phyloP scores from a whole-genome alignment of 2,797 vertebrate species.

The Chlorospingus flavigularis region DNA sequence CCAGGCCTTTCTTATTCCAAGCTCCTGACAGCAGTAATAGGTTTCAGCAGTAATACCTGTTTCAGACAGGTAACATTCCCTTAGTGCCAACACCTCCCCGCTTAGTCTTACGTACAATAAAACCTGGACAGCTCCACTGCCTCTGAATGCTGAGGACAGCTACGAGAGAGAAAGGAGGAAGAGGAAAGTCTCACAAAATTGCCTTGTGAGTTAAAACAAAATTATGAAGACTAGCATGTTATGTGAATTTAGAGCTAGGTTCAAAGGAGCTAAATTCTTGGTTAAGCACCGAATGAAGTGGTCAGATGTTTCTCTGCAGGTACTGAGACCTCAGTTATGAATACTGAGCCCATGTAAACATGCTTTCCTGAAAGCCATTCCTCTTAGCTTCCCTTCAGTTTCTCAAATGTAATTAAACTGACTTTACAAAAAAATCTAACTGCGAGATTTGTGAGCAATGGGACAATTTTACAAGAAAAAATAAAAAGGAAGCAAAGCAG shows the following conservation, averaged over 20 bases:
- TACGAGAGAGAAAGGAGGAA: background rate
- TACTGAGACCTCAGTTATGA: background rate
- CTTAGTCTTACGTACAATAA: accelerated
- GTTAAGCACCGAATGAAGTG: background rate
- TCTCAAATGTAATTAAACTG: background rate
- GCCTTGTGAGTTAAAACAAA: background rate
- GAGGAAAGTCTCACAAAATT: background rate
- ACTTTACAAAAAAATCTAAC: background rate
- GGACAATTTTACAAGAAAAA: background rate
- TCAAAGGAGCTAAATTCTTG: background rate
- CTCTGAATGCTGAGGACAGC: background rate
- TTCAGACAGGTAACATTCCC: background rate
- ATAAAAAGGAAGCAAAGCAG: background rate
- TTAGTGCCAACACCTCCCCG: background rate
- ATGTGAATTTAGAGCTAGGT: background rate
- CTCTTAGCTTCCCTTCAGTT: background rate
- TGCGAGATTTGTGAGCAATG: background rate
- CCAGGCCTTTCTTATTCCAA: background rate
- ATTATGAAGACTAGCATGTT: background rate
- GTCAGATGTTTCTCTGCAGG: background rate
- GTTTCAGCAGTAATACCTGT: background rate
- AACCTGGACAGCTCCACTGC: background rate
- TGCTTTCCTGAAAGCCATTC: background rate
- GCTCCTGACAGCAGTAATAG: background rate
- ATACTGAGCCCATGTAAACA: background rate